Evolutionary conservation across 92 coral and sea anemone genomes (phyloP).

Genomic region (Epizoanthus scotinus): DNA sequence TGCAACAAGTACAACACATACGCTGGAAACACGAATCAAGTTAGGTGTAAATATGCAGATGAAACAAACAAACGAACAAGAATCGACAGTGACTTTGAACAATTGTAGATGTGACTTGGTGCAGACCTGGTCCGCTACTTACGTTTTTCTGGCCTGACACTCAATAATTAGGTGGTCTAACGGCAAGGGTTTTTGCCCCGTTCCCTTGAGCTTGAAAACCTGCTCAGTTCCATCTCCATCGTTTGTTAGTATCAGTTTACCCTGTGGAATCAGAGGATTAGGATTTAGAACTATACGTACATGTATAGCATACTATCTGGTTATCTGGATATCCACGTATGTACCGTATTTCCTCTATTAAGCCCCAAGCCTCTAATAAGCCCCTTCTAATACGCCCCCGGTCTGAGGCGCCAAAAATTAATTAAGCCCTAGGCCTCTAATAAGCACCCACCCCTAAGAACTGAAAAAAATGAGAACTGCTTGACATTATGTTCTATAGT

Average conservation of each 20-base stretch:
- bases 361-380: no score
- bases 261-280: slow-evolving; percentile 58
- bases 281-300: not conserved
- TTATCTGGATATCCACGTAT: no score
- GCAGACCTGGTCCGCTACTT: not conserved
- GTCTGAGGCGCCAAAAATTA: no score
- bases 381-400: no score
- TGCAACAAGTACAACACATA: no score
- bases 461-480: no score
- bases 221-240: slow-evolving; percentile 88
- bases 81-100: not conserved
- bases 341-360: no score
- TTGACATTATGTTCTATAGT: no score
- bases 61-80: slow-evolving; percentile 8
- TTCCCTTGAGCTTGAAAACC: slow-evolving; percentile 72
- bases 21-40: no score
- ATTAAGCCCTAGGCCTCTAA: no score
- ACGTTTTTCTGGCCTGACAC: slow-evolving; percentile 88
- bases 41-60: not conserved
- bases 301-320: not conserved
- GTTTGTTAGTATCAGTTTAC: slow-evolving; percentile 77
- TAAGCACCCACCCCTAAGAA: no score
- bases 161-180: slow-evolving; percentile 86
- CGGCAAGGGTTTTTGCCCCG: slow-evolving; percentile 89
- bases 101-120: not conserved